Evolutionary conservation across 2,888 invertebrate genomes (phyloP), one percentile per base, ranked within the genome.

Genomic region (Erebia epiphron): DNA sequence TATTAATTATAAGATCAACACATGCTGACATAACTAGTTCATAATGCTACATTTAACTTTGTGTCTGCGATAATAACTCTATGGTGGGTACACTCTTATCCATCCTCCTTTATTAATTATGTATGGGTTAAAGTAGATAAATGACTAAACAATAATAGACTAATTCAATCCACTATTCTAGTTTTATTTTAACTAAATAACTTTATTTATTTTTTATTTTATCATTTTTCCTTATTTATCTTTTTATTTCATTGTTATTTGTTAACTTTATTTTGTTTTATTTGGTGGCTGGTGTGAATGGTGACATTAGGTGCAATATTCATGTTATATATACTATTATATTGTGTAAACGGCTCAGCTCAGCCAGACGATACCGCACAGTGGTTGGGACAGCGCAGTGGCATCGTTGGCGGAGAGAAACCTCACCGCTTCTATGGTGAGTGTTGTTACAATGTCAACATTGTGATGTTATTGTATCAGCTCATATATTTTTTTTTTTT

Each of bases 261-360:
- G 83, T 86, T 86, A 86, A 86, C 79, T 82, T 86, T 86, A 87
- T 89, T 90, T 86, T 91, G 86, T 92, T 91, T 86, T 88, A 80
- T 88, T 89, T 90, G 91, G 92, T 92, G 92, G 87, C 83, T 88
- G 91, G 91, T 91, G 90, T 89, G 80, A 84, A 86, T 88, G 89
- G 86, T 90, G 86, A 83, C 83, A 85, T 88, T 92, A 92, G 93
- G 91, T 90, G 90, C 92, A 83, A 92, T 93, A 85, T 92, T 92
- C 90, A 93, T 93, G 93, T 93, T 93, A 90, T 93, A 92, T 93
- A 91, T 93, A 91, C 92, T 93, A 79, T 93, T 92, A 84, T 92
- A 91, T 93, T 93, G 92, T 93, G 89, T 91, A 79, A 92, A 91
- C 79, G 92, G 92, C 84, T 91, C 93, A 94, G 93, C 89, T 80